These are phyloP conservation scores for Temnothorax longispinosus DNA, from an alignment of 1,140 invertebrate species.

Conservation along the genomic window DNA sequence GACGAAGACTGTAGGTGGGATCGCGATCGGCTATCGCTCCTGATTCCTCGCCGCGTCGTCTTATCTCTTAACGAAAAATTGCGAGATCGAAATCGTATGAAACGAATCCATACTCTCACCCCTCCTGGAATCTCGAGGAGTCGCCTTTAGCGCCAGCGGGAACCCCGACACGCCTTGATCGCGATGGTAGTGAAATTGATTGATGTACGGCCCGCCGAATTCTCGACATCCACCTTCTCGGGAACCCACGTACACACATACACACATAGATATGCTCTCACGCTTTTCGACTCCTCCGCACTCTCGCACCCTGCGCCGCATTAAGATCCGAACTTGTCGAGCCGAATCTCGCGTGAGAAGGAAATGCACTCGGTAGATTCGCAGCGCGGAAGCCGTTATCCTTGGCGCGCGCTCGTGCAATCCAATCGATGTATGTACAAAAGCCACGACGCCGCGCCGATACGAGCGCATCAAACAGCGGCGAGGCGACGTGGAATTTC, in stretches of 20 bases:
- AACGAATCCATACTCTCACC: conserved; percentile 41
- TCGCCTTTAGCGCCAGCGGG: conserved; percentile 39
- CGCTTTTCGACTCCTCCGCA: conserved; percentile 42
- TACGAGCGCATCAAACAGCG: conserved; percentile 57
- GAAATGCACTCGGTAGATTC: conserved; percentile 71
- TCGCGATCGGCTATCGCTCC: conserved; percentile 16
- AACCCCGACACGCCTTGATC: conserved; percentile 66
- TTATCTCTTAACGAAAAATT: conserved; percentile 53
- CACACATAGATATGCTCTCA: not conserved
- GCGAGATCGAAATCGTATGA: conserved; percentile 53
- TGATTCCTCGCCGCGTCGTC: conserved; percentile 10
- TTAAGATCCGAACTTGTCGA: conserved; percentile 72
- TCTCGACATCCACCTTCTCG: conserved; percentile 32
- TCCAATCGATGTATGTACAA: conserved; percentile 66
- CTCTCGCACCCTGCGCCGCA: conserved; percentile 52
- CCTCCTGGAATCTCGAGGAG: not conserved
- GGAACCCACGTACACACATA: not conserved
- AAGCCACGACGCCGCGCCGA: conserved; percentile 64
- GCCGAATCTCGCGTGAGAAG: conserved; percentile 66
- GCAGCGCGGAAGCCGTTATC: conserved; percentile 67
- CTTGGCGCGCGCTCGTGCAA: conserved; percentile 15
- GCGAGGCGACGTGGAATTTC: conserved; percentile 30
- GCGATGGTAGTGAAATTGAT: conserved; percentile 74
- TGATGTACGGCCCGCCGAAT: conserved; percentile 74
- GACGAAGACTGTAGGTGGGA: conserved; percentile 40